These are phyloP conservation scores for Dynastes tityus DNA, from an alignment of 2,888 invertebrate species.

Conservation along the genomic window DNA sequence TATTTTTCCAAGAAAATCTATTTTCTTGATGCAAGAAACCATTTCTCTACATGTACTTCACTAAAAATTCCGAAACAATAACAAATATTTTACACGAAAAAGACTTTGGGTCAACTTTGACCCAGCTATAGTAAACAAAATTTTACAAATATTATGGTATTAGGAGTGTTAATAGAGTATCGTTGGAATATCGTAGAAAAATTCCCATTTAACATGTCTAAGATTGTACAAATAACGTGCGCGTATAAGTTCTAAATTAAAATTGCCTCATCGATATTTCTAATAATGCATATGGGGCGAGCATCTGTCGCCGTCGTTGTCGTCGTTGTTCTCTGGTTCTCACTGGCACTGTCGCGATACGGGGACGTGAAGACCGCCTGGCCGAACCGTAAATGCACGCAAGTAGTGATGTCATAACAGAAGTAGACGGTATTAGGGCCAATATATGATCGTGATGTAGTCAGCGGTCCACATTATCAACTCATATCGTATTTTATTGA, in stretches of 20 bases:
- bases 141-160: no score
- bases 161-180: no score
- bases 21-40: no score
- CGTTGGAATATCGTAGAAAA: no score
- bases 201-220: no score
- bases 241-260: conserved; percentile 50
- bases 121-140: no score
- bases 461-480: conserved; percentile 30
- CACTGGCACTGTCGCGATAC: neutral
- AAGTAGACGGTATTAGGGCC: conserved; percentile 39
- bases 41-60: no score
- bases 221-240: neutral
- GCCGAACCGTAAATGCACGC: neutral
- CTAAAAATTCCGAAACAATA: no score
- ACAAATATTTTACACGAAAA: no score
- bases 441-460: conserved; percentile 28
- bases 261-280: conserved; percentile 51
- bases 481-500: conserved; percentile 43
- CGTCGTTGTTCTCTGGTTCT: neutral
- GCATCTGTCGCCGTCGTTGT: conserved; percentile 10
- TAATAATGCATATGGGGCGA: conserved; percentile 34
- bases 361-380: neutral
- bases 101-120: no score
- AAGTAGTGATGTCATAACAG: conserved; percentile 26
- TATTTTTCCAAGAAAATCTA: no score